Conservation (phyloP, 2,797 vertebrate genomes). For the Lithobates sylvaticus region DNA sequence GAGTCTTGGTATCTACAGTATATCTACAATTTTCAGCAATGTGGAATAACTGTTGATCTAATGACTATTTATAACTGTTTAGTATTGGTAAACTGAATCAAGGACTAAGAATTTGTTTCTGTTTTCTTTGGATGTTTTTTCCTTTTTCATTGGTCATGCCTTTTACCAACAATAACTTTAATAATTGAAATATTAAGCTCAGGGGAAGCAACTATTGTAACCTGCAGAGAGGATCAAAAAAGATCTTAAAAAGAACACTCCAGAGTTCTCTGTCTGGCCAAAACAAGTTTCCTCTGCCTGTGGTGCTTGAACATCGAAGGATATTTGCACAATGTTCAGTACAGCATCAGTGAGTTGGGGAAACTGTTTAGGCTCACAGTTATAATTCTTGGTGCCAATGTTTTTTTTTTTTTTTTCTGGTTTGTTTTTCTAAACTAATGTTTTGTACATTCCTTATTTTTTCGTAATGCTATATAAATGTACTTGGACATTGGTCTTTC, state of each 20-base stretch:
- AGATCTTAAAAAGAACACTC: constrained; percentile 81
- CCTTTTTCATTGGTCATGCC: neutral
- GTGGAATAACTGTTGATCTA: no score
- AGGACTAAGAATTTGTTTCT: constrained; percentile 28
- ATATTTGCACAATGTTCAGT: neutral
- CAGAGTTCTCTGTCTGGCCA: constrained; percentile 88
- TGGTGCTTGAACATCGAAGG: constrained; percentile 75
- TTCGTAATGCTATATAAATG: no score
- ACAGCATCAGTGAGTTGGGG: neutral
- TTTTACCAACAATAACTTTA: constrained; percentile 18
- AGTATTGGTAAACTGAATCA: neutral
- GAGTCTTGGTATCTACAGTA: no score
- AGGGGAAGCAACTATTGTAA: constrained; percentile 74
- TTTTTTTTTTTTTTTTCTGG: no score
- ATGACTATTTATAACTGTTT: neutral
- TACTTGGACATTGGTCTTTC: no score
- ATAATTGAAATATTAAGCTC: constrained; percentile 61
- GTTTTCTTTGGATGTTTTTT: constrained; percentile 38
- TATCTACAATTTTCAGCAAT: no score
- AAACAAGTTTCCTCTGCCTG: constrained; percentile 80
- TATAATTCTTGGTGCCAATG: neutral
- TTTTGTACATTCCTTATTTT: no score
- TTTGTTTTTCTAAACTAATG: no score
- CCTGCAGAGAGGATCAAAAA: constrained; percentile 81
- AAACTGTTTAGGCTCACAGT: neutral